Conservation (phyloP, 2,888 invertebrate genomes). For the Parapristionchus giblindavisi region DNA sequence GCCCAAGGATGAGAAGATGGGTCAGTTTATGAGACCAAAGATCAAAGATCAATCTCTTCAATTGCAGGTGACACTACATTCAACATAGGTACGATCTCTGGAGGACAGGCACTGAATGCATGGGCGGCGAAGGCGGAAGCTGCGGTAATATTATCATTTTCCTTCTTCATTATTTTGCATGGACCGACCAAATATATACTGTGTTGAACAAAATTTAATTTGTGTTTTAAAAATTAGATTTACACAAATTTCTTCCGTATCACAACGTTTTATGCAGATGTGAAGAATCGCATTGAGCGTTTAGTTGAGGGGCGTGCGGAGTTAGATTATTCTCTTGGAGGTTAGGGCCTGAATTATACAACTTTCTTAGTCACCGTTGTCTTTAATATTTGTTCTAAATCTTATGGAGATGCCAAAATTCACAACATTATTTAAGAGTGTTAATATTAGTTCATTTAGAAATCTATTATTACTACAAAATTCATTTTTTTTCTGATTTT, state of each 20-base stretch:
- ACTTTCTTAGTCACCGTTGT: too few species aligned
- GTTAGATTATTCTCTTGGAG: slow-evolving; percentile 29
- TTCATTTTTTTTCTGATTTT: too few species aligned
- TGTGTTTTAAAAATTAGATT: not conserved
- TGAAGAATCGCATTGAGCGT: slow-evolving; percentile 39
- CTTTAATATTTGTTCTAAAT: too few species aligned
- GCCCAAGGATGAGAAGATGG: slow-evolving; percentile 54
- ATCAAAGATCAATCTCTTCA: not conserved
- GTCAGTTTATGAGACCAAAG: slow-evolving; percentile 35
- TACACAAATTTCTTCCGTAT: slow-evolving; percentile 53
- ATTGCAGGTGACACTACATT: slow-evolving; percentile 61
- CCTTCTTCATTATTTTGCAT: too few species aligned
- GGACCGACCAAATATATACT: too few species aligned
- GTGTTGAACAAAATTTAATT: too few species aligned
- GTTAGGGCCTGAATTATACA: slow-evolving; percentile 19
- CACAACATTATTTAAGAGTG: too few species aligned
- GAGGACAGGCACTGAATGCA: slow-evolving; percentile 66
- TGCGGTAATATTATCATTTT: slow-evolving; percentile 7
- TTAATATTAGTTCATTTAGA: too few species aligned
- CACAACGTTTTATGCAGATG: slow-evolving; percentile 49
- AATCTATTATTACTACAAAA: too few species aligned
- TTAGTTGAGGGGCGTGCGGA: slow-evolving; percentile 46
- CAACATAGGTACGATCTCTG: slow-evolving; percentile 63
- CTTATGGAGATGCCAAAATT: too few species aligned
- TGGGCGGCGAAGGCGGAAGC: slow-evolving; percentile 61